These are phyloP conservation scores for Actinostola sp. DNA, from an alignment of 92 coral and sea anemone genomes.

Conservation along the genomic window DNA sequence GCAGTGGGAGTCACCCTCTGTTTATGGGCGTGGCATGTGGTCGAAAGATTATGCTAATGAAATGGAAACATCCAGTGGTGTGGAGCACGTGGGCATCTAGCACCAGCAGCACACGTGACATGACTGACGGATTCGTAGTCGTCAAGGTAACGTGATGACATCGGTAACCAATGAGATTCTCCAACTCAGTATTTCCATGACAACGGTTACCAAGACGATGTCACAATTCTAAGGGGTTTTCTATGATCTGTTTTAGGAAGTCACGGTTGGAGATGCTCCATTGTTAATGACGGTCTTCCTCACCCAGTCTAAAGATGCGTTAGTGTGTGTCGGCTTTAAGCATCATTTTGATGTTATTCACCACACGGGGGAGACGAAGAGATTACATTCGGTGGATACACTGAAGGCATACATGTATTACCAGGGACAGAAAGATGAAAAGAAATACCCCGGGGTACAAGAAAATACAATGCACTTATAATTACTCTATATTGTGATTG, in stretches of 20 bases:
- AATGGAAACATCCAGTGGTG: slow-evolving; percentile 76
- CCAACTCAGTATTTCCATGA: background rate
- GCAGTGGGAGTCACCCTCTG: slow-evolving; percentile 71
- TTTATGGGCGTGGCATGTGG: slow-evolving; percentile 86
- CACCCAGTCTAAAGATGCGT: slow-evolving; percentile 51
- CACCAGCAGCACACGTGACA: slow-evolving; percentile 44
- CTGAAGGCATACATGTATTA: slow-evolving; percentile 71
- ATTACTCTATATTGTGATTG: no score
- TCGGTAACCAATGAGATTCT: background rate
- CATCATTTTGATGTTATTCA: slow-evolving; percentile 84
- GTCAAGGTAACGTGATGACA: slow-evolving; percentile 44
- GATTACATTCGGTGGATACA: slow-evolving; percentile 72
- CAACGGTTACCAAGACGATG: background rate
- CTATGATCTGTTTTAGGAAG: slow-evolving; percentile 57
- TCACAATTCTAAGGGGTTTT: background rate
- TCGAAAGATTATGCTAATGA: slow-evolving; percentile 65
- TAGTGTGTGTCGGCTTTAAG: slow-evolving; percentile 83
- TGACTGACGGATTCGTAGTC: slow-evolving; percentile 74
- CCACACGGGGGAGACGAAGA: slow-evolving; percentile 67
- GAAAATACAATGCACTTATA: no score
- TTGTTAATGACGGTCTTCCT: slow-evolving; percentile 75
- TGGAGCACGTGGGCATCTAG: slow-evolving; percentile 73
- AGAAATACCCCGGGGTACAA: no score
- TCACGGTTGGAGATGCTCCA: slow-evolving; percentile 79
- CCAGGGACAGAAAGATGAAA: no score